Evolutionary conservation across 2,797 vertebrate genomes (phyloP).

Genomic region (Sebastolobus altivelis): DNA sequence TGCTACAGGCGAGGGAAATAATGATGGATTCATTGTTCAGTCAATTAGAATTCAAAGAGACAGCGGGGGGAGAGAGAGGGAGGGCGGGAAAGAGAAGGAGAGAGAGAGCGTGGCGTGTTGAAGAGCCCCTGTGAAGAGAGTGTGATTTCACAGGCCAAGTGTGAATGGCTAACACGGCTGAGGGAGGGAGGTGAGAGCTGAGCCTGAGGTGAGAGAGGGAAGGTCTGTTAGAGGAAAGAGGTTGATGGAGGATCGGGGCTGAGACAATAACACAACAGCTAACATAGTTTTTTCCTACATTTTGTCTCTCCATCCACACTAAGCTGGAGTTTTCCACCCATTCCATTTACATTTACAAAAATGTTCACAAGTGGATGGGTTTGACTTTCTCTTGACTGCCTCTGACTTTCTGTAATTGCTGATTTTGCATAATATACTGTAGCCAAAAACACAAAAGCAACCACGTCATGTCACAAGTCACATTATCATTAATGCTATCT

Average conservation of each 20-base stretch:
- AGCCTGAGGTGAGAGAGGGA: constrained; percentile 63
- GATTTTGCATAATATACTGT: neutral
- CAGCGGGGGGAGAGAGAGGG: constrained; percentile 16
- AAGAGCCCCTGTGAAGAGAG: constrained; percentile 73
- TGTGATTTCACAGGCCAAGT: constrained; percentile 81
- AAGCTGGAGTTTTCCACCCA: neutral
- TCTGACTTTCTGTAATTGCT: neutral
- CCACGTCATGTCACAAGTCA: neutral
- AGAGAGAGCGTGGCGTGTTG: constrained; percentile 52
- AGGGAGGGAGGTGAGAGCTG: constrained; percentile 71
- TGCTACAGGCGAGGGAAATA: constrained; percentile 59
- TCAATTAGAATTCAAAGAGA: constrained; percentile 68
- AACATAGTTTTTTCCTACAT: neutral
- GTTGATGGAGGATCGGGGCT: neutral
- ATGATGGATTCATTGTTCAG: constrained; percentile 57
- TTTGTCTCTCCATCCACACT: neutral
- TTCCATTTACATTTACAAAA: neutral
- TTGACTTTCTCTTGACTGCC: neutral
- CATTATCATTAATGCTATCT: neutral
- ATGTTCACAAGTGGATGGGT: neutral
- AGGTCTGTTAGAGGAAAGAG: constrained; percentile 47
- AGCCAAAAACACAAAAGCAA: neutral
- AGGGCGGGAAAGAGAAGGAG: constrained; percentile 15
- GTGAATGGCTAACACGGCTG: constrained; percentile 78
- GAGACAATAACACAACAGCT: neutral